These are phyloP conservation scores for Listrodromus nycthemerus DNA, from an alignment of 2,888 invertebrate species.

Conservation along the genomic window DNA sequence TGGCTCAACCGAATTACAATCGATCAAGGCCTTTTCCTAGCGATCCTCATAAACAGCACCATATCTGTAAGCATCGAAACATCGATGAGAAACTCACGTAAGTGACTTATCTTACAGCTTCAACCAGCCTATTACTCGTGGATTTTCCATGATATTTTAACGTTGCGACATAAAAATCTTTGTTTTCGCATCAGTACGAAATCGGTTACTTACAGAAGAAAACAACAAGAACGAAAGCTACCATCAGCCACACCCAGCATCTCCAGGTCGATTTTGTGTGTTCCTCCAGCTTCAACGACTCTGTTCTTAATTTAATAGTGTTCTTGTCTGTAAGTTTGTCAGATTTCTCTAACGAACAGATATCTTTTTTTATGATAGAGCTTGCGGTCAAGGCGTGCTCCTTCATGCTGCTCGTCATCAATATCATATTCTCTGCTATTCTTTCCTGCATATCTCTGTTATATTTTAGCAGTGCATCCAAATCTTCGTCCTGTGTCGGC, in stretches of 20 bases:
- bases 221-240: conserved; percentile 92
- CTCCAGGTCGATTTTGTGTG: conserved; percentile 95
- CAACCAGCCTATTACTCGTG: not conserved
- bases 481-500: conserved; percentile 88
- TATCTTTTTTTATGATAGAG: conserved; percentile 95
- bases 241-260: conserved; percentile 98
- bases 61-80: conserved; percentile 88
- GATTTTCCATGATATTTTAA: not conserved
- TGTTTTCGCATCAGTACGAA: no score
- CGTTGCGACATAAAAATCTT: no score
- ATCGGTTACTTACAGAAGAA: conserved; percentile 91
- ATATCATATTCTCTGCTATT: conserved; percentile 97
- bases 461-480: conserved; percentile 93
- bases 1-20: conserved; percentile 1
- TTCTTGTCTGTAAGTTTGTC: conserved; percentile 93
- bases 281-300: conserved; percentile 92
- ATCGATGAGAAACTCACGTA: not conserved
- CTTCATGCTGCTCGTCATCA: conserved; percentile 93
- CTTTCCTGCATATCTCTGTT: conserved; percentile 96
- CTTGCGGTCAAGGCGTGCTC: conserved; percentile 96
- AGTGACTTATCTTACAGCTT: not conserved
- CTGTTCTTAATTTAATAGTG: conserved; percentile 90
- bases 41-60: conserved; percentile 96
- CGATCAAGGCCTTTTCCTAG: conserved; percentile 88
- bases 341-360: conserved; percentile 88